phyloP scores from a whole-genome alignment of 2,113 vertebrate genomes.

The Porphyrio hochstetteri region DNA sequence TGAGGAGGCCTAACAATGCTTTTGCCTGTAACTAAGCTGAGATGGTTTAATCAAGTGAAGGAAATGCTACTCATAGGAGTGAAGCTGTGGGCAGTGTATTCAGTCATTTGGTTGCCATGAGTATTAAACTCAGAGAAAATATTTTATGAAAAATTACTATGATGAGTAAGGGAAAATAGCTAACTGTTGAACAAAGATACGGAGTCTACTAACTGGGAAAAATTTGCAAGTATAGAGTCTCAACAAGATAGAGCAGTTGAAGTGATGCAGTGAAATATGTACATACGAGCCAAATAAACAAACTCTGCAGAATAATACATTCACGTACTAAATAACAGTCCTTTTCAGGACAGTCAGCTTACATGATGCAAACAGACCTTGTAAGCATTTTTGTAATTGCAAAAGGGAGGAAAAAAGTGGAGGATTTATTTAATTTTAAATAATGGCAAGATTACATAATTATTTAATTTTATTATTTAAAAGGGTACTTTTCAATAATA shows the following conservation, averaged over 20 bases:
- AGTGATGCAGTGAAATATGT: background rate
- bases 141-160: background rate
- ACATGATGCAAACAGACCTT: background rate
- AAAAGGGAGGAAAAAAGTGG: background rate
- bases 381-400: background rate
- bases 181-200: background rate
- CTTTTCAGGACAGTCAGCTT: background rate
- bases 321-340: background rate
- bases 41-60: background rate
- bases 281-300: background rate
- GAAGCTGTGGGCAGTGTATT: background rate
- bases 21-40: background rate
- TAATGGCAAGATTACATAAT: background rate
- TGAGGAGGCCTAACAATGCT: background rate
- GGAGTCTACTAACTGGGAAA: background rate
- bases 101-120: background rate
- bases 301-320: background rate
- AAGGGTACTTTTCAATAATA: background rate
- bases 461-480: background rate
- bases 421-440: background rate
- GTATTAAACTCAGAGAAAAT: background rate
- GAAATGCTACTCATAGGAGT: background rate
- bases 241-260: background rate
- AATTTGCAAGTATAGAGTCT: background rate
- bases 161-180: background rate